Evolutionary conservation across 64 coral and sea anemone genomes (phyloP).

Genomic region (Stichodactyla helianthus): DNA sequence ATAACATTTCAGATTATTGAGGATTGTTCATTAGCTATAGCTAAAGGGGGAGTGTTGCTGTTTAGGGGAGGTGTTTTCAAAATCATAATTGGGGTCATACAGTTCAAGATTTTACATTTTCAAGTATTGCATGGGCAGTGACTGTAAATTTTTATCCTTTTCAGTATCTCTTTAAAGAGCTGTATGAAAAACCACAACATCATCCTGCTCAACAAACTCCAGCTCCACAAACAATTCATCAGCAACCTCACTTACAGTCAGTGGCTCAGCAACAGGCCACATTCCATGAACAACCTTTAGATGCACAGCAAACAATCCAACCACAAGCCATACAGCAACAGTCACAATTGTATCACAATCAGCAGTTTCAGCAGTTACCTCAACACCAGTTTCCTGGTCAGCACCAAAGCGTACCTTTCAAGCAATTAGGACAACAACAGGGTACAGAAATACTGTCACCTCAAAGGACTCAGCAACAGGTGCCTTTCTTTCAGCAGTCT

Average conservation of each 20-base stretch:
- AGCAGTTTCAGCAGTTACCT: background rate
- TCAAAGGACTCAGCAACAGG: conserved; percentile 3
- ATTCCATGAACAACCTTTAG: background rate
- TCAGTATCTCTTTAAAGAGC: conserved; percentile 25
- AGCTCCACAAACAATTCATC: background rate
- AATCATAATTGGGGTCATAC: no score
- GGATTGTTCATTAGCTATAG: no score
- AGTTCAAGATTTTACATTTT: no score
- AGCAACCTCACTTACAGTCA: background rate
- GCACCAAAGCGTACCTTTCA: background rate
- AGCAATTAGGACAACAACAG: background rate
- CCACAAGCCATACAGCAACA: conserved; percentile 6
- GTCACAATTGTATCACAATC: background rate
- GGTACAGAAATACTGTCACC: background rate
- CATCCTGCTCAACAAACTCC: background rate
- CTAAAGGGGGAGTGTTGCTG: no score
- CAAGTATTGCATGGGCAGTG: no score
- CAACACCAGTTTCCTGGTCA: conserved; percentile 22
- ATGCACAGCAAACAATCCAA: background rate
- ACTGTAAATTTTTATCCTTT: background rate
- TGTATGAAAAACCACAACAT: conserved; percentile 15
- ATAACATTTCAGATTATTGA: no score
- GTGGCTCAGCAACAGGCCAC: background rate
- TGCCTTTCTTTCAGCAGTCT: background rate
- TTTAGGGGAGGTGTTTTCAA: no score